Evolutionary conservation across 2,888 invertebrate species (phyloP).

Genomic region (Dinocampus coccinellae): DNA sequence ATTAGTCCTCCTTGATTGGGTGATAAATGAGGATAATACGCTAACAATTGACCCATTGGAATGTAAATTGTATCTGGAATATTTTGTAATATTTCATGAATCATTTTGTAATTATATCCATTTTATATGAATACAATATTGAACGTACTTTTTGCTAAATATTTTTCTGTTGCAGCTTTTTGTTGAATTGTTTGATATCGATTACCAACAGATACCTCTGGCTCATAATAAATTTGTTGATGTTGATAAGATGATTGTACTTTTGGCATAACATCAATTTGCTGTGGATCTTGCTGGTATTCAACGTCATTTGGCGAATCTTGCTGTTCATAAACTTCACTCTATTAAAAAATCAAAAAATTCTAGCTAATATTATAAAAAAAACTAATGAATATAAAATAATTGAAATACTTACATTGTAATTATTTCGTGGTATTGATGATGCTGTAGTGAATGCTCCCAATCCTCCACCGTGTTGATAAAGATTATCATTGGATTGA

Average conservation of each 20-base stretch:
- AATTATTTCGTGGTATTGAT: slow-evolving; percentile 41
- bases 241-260: slow-evolving; percentile 37
- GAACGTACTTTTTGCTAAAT: slow-evolving; percentile 53
- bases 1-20: slow-evolving; percentile 31
- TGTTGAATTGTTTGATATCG: slow-evolving; percentile 58
- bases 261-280: slow-evolving; percentile 44
- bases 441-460: slow-evolving; percentile 34
- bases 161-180: slow-evolving; percentile 55
- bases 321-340: slow-evolving; percentile 50
- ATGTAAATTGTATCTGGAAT: slow-evolving; percentile 53
- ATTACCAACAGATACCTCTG: slow-evolving; percentile 59
- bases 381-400: not conserved
- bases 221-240: slow-evolving; percentile 54
- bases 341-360: slow-evolving; percentile 37
- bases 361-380: not conserved
- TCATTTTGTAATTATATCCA: not conserved
- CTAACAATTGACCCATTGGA: slow-evolving; percentile 58
- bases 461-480: slow-evolving; percentile 41
- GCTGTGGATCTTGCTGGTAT: slow-evolving; percentile 53
- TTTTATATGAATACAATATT: not conserved
- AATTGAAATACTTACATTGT: not conserved
- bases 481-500: slow-evolving; percentile 39
- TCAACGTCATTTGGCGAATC: slow-evolving; percentile 48
- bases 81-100: not conserved
- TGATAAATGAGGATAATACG: slow-evolving; percentile 58